Evolutionary conservation across 2,113 vertebrate species (phyloP).

Genomic region (Probosciger aterrimus): DNA sequence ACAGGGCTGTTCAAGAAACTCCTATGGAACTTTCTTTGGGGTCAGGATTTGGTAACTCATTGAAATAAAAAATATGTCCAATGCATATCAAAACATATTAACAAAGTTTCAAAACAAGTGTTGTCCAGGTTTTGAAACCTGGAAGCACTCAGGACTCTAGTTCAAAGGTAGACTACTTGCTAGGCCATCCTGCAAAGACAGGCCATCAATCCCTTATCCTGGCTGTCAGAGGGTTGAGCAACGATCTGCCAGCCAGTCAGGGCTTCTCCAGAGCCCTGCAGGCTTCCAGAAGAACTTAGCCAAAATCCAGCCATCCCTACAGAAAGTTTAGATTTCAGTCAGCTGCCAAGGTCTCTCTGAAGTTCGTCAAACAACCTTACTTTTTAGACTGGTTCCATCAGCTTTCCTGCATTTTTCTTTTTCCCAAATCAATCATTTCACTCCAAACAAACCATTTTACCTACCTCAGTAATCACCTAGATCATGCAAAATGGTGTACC

Average conservation of each 20-base stretch:
- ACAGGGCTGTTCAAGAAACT: not conserved
- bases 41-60: slow-evolving; percentile 37
- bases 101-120: slow-evolving; percentile 31
- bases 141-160: slow-evolving; percentile 25
- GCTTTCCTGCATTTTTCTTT: not conserved
- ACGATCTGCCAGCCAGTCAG: not conserved
- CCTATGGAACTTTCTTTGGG: not conserved
- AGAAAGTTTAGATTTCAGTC: slow-evolving; percentile 25
- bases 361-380: not conserved
- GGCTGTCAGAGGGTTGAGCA: not conserved
- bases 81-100: slow-evolving; percentile 2
- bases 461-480: not conserved
- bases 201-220: not conserved
- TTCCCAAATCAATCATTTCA: not conserved
- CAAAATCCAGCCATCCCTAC: slow-evolving; percentile 8
- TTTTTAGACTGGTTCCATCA: not conserved
- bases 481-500: not conserved
- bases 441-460: not conserved
- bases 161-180: slow-evolving; percentile 48
- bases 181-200: slow-evolving; percentile 7
- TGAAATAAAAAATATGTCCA: slow-evolving; percentile 35
- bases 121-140: slow-evolving; percentile 40
- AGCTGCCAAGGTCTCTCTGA: slow-evolving; percentile 11
- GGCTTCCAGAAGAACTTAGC: not conserved
- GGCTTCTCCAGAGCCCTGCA: not conserved